A percentile compares a stretch with the other conserved stretches of the same genome.
These are phyloP conservation scores for Zosterops borbonicus DNA, from an alignment of 2,113 vertebrate species.

Conservation along the genomic window DNA sequence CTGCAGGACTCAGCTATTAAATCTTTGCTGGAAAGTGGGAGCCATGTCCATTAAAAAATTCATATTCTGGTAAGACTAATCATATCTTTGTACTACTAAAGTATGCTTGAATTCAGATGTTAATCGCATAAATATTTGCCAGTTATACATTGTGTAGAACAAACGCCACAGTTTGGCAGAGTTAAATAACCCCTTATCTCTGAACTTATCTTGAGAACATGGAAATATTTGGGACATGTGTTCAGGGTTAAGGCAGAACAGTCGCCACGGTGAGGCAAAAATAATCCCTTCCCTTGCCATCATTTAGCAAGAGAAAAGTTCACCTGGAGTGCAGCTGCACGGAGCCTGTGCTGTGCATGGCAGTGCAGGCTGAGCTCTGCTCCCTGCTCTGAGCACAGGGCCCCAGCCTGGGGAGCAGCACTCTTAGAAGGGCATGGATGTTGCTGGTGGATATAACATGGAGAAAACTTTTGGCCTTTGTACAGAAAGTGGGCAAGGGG, in stretches of 20 bases:
- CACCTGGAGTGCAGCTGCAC: neutral
- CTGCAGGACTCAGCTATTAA: slow-evolving; percentile 65
- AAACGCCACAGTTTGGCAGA: neutral
- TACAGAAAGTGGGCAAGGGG: neutral
- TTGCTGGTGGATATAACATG: accelerated
- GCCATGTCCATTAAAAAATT: slow-evolving; percentile 53
- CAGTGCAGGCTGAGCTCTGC: neutral
- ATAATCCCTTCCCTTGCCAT: neutral
- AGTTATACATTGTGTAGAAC: neutral
- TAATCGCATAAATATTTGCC: slow-evolving; percentile 56
- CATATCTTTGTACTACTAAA: slow-evolving; percentile 39
- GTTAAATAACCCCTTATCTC: slow-evolving; percentile 34
- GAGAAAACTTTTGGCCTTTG: neutral
- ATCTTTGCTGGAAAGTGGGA: slow-evolving; percentile 40
- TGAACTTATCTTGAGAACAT: slow-evolving; percentile 35
- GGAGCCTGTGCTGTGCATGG: accelerated
- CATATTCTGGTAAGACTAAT: slow-evolving; percentile 51
- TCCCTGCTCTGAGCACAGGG: neutral
- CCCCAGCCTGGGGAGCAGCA: neutral
- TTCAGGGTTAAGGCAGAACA: neutral
- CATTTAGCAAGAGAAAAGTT: neutral
- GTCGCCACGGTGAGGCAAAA: neutral
- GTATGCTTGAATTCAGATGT: slow-evolving; percentile 49
- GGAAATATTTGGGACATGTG: slow-evolving; percentile 33
- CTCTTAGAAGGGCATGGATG: accelerated